Evolutionary conservation across 2,113 vertebrate species (phyloP).

Genomic region (Sorex araneus): DNA sequence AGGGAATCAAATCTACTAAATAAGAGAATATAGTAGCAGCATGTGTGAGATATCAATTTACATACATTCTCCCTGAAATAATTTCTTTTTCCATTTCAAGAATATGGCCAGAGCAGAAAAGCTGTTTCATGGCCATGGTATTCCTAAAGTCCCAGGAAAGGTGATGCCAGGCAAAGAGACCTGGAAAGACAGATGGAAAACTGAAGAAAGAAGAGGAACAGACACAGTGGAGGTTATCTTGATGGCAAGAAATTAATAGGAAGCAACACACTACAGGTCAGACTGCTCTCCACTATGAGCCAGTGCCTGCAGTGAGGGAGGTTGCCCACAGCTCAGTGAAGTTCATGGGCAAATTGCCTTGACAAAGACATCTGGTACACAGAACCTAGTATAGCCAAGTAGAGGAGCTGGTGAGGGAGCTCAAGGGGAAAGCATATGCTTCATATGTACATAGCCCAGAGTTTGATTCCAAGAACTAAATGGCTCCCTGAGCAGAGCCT

Average conservation of each 20-base stretch:
- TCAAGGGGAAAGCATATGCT: too few species aligned
- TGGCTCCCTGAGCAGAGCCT: too few species aligned
- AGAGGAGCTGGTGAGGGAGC: too few species aligned
- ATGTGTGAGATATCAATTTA: not conserved
- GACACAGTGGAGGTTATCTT: not conserved
- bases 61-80: not conserved
- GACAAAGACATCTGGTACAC: not conserved
- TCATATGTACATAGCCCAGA: too few species aligned
- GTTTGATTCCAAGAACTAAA: too few species aligned
- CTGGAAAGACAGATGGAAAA: not conserved
- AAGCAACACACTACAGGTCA: not conserved
- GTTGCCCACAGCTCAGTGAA: not conserved
- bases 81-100: constrained; percentile 51
- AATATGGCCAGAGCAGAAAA: not conserved
- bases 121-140: not conserved
- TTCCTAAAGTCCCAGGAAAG: not conserved
- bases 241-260: not conserved
- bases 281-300: not conserved
- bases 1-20: not conserved
- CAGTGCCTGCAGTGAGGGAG: too few species aligned
- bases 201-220: not conserved
- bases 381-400: too few species aligned
- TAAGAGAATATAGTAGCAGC: not conserved
- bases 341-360: not conserved
- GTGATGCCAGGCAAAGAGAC: not conserved